These are phyloP conservation scores for Denticeps clupeoides DNA, from an alignment of 2,797 vertebrate genomes.

Conservation along the genomic window DNA sequence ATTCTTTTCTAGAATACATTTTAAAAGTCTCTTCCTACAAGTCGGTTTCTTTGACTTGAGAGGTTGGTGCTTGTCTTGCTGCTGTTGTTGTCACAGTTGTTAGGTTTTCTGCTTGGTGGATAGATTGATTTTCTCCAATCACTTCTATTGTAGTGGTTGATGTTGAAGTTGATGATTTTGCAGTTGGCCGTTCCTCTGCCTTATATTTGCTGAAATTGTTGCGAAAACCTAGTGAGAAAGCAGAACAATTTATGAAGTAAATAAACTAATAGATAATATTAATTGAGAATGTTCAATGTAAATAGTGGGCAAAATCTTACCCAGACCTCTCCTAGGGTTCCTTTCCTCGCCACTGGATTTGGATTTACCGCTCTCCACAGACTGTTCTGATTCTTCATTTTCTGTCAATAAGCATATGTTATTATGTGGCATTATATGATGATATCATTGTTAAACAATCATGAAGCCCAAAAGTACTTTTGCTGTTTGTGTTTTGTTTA, in stretches of 20 bases:
- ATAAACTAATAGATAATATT: background rate
- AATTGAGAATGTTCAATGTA: background rate
- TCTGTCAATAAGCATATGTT: constrained; percentile 73
- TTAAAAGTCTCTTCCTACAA: too few species aligned
- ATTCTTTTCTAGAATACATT: too few species aligned
- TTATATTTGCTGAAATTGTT: constrained; percentile 52
- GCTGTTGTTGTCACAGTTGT: background rate
- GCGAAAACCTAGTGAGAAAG: constrained; percentile 34
- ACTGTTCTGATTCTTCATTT: constrained; percentile 71
- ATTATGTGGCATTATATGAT: too few species aligned
- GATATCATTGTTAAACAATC: too few species aligned
- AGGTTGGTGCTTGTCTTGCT: constrained; percentile 4
- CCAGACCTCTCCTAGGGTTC: constrained; percentile 27
- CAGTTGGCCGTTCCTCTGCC: constrained; percentile 28
- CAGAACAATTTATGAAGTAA: background rate
- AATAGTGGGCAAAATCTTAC: too few species aligned
- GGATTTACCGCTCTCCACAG: constrained; percentile 74
- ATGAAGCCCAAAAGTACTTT: background rate
- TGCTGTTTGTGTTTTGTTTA: background rate
- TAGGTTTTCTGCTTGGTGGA: too few species aligned
- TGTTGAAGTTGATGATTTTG: background rate
- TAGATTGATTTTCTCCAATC: constrained; percentile 7
- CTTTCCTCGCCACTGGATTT: constrained; percentile 72
- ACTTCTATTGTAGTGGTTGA: constrained; percentile 17
- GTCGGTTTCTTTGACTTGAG: constrained; percentile 52